Evolutionary conservation across 92 coral and sea anemone genomes (phyloP), one percentile per base, ranked within the genome.

Genomic region (Porites cylindrica): DNA sequence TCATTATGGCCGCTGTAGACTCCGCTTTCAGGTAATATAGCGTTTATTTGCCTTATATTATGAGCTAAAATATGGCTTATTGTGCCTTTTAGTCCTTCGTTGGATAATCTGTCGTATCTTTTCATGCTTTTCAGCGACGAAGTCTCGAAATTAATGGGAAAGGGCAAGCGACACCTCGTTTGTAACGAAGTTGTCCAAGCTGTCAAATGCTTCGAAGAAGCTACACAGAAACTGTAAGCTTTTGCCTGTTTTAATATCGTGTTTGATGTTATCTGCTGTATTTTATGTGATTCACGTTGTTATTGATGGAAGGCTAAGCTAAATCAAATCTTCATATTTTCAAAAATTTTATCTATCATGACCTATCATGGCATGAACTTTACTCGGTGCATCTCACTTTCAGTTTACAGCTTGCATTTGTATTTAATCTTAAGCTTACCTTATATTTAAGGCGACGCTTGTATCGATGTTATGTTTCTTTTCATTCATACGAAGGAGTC

Each of bases 141-240:
- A 80, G 79, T 95, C 24, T 83, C 84, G 79, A 97, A 97, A 80
- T 85, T 97, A 74, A 95, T 97, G 96, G 96, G 99, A 10, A 84
- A 88, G 43, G 99, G 99, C 6, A 95, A 93, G 79, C 90, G 96
- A 8, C 98, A 97, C 70, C 90, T 93, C 62, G 92, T 97, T 80
- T 95, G 99, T 80, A 96, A 66, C 76, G 99, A 97, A 87, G 92
- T 88, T 75, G 68, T 93, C 20, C 93, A 97, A 66, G 99, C 99
- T 80, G 98, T 93, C 66, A 97, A 97, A 76, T 93, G 99, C 88
- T 97, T 97, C 86, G 98, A 97, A 86, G 97, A 90, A 66, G 98
- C 97, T 73, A 88, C 97, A 20, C 93, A 91, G 85, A 85, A 83
- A 85, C 85, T 97, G 99, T 97, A 91, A 72, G 99, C 90, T 64